phyloP scores from a whole-genome alignment of 30 jellyfish, hydroid and myxozoan genomes.

The Hydractinia echinata region DNA sequence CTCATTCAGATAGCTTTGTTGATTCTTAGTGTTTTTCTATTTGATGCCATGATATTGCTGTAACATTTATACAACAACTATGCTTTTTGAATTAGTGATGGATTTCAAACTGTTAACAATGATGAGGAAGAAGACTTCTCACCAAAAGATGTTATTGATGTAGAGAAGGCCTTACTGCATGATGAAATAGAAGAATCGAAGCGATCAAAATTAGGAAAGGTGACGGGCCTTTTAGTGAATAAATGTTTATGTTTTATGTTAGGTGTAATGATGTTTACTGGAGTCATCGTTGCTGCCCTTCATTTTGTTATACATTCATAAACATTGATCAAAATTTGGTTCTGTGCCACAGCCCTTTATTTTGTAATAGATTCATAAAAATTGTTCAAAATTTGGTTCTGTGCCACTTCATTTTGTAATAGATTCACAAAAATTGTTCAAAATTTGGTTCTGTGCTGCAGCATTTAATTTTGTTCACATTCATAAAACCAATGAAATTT shows the following conservation, averaged over 20 bases:
- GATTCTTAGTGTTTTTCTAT: no score
- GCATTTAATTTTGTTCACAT: no score
- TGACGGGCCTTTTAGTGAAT: slow-evolving; percentile 42
- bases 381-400: no score
- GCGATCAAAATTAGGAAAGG: slow-evolving; percentile 37
- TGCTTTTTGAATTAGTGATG: no score
- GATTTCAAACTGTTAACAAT: not conserved
- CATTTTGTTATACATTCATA: slow-evolving; percentile 44
- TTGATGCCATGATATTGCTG: no score
- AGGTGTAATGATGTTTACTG: slow-evolving; percentile 40
- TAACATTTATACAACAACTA: no score
- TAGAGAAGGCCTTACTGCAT: slow-evolving; percentile 49
- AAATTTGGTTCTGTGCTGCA: no score
- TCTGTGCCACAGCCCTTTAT: slow-evolving; percentile 35
- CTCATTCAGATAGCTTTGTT: no score
- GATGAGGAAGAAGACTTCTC: slow-evolving; percentile 13
- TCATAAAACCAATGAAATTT: no score
- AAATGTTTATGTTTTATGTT: slow-evolving; percentile 40
- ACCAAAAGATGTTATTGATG: slow-evolving; percentile 86
- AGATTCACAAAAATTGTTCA: no score
- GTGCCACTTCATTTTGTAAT: no score
- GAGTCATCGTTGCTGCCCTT: slow-evolving; percentile 53
- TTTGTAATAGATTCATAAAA: slow-evolving; percentile 16
- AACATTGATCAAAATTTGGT: not conserved
- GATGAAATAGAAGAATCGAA: slow-evolving; percentile 28